Evolutionary conservation across 1,140 invertebrate species (phyloP).

Genomic region (Drosophila navojoa): DNA sequence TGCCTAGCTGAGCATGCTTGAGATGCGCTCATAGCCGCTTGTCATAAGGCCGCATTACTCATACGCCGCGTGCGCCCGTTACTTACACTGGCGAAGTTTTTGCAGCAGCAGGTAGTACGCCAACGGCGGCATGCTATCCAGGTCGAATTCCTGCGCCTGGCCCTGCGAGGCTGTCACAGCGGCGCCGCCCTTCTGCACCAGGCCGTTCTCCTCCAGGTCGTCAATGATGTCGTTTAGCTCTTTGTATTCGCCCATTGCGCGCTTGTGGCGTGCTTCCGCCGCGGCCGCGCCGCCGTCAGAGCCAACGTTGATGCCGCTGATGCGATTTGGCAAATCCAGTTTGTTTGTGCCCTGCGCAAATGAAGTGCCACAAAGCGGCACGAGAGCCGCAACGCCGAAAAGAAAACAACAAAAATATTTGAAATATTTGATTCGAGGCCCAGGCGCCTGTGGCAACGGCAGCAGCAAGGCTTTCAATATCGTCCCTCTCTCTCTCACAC

Average conservation of each 20-base stretch:
- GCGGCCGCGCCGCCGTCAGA: conserved; percentile 24
- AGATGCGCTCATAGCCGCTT: conserved; percentile 13
- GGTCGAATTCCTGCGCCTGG: conserved; percentile 69
- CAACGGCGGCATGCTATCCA: conserved; percentile 78
- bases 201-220: conserved; percentile 73
- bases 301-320: conserved; percentile 38
- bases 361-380: conserved; percentile 60
- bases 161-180: conserved; percentile 24
- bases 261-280: conserved; percentile 67
- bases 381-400: conserved; percentile 9
- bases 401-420: conserved; percentile 56
- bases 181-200: conserved; percentile 54
- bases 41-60: conserved; percentile 32
- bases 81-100: conserved; percentile 75
- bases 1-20: conserved; percentile 10
- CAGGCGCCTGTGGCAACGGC: conserved; percentile 25
- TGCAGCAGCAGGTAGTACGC: conserved; percentile 76
- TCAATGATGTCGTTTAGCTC: conserved; percentile 78
- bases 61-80: conserved; percentile 46
- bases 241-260: conserved; percentile 75
- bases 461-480: conserved; percentile 38
- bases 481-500: conserved; percentile 42
- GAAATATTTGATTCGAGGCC: conserved; percentile 64
- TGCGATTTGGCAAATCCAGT: conserved; percentile 79
- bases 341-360: conserved; percentile 73